These are phyloP conservation scores for Oophaga pumilio DNA, from an alignment of 2,113 vertebrate genomes.

Conservation along the genomic window DNA sequence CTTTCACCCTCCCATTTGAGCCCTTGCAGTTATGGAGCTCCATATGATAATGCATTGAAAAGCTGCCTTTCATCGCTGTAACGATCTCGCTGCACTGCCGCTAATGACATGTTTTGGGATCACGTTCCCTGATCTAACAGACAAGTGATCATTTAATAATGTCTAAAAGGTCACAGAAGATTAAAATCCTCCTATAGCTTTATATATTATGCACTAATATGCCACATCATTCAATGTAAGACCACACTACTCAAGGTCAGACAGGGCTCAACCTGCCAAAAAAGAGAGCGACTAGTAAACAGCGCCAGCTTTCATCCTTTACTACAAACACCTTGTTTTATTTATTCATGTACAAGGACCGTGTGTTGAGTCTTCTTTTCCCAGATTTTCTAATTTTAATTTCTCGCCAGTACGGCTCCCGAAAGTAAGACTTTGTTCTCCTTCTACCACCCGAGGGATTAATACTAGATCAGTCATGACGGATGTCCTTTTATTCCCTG, in stretches of 20 bases:
- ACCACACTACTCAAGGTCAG: neutral
- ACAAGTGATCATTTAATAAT: conserved; percentile 33
- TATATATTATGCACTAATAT: conserved; percentile 16
- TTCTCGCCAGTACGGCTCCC: neutral
- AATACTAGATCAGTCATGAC: conserved; percentile 5
- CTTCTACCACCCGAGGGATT: neutral
- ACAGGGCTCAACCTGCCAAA: neutral
- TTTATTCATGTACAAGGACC: conserved; percentile 14
- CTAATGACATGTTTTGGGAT: neutral
- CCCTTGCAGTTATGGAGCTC: neutral
- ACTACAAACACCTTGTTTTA: conserved; percentile 4
- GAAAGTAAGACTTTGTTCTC: neutral
- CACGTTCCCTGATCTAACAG: conserved; percentile 11
- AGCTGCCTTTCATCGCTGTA: neutral
- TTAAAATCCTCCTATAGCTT: conserved; percentile 5
- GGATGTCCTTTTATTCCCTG: neutral
- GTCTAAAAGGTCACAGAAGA: neutral
- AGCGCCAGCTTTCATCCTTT: neutral
- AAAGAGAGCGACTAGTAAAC: neutral
- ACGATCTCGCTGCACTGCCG: neutral
- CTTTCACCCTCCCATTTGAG: no score
- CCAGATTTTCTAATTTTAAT: conserved; percentile 5
- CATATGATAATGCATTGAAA: neutral
- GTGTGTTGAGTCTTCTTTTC: neutral
- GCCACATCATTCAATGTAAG: neutral